Percentiles rank a stretch among this genome's conserved stretches.
Evolutionary conservation across 2,888 invertebrate species (phyloP).

Genomic region (Hypomecis atomaria): DNA sequence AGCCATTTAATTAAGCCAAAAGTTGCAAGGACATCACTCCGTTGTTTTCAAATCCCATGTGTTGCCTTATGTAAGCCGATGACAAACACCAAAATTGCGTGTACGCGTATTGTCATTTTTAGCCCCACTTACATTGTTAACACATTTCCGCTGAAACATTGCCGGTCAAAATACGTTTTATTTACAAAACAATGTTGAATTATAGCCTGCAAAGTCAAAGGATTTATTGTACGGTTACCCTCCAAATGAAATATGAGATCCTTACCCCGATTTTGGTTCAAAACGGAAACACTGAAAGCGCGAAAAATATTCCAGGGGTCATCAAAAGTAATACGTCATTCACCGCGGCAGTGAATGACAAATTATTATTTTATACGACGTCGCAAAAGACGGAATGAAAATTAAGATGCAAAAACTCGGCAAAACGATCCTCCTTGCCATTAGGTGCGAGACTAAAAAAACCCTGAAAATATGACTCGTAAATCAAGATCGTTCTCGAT

Average conservation of each 20-base stretch:
- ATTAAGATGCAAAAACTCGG: slow-evolving; percentile 50
- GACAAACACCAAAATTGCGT: slow-evolving; percentile 67
- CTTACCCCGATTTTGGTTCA: slow-evolving; percentile 37
- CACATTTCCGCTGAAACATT: slow-evolving; percentile 15
- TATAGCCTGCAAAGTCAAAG: slow-evolving; percentile 33
- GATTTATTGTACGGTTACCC: slow-evolving; percentile 45
- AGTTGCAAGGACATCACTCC: slow-evolving; percentile 61
- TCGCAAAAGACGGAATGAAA: slow-evolving; percentile 43
- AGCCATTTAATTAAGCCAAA: slow-evolving; percentile 69
- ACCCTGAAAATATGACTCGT: slow-evolving; percentile 31
- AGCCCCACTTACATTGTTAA: slow-evolving; percentile 14
- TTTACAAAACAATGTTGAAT: slow-evolving; percentile 34
- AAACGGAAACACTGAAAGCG: slow-evolving; percentile 36
- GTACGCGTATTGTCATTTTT: slow-evolving; percentile 46
- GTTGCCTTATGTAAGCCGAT: slow-evolving; percentile 45
- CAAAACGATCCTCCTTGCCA: slow-evolving; percentile 51
- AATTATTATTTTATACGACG: slow-evolving; percentile 46
- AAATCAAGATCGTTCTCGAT: slow-evolving; percentile 25
- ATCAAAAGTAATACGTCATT: slow-evolving; percentile 50
- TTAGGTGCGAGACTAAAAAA: slow-evolving; percentile 50
- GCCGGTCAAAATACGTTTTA: slow-evolving; percentile 27
- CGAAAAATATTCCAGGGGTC: slow-evolving; percentile 48
- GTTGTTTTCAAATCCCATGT: slow-evolving; percentile 54
- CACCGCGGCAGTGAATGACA: slow-evolving; percentile 57
- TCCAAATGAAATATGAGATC: slow-evolving; percentile 44